These are phyloP conservation scores for Acanthosepion lycidas DNA, from an alignment of 2,888 invertebrate genomes.

Conservation along the genomic window DNA sequence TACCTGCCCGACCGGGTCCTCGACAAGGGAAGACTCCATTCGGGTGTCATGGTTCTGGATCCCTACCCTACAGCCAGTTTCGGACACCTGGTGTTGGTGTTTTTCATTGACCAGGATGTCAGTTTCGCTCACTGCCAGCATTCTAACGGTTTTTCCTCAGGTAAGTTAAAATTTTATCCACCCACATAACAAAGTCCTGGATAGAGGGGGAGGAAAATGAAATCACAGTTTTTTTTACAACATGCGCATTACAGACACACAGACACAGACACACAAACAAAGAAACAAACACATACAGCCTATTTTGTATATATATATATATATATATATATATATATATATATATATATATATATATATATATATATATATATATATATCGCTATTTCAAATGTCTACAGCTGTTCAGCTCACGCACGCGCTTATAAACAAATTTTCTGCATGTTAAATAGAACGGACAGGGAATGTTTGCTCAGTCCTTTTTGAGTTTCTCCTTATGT, in stretches of 20 bases:
- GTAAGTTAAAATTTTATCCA: conserved; percentile 62
- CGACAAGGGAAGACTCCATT: conserved; percentile 71
- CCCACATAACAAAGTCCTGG: neutral
- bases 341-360: too few relatives aligned
- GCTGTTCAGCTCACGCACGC: too few relatives aligned
- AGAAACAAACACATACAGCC: too few relatives aligned
- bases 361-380: too few relatives aligned
- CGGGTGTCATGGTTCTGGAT: conserved; percentile 76
- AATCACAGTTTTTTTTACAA: too few relatives aligned
- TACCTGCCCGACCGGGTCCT: conserved; percentile 74
- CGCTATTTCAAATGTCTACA: too few relatives aligned
- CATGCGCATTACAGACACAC: neutral
- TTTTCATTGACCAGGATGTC: conserved; percentile 74
- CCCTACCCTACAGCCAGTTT: conserved; percentile 77
- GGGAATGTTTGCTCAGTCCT: too few relatives aligned
- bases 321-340: too few relatives aligned
- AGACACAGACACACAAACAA: neutral
- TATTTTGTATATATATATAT: too few relatives aligned
- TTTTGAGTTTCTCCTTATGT: too few relatives aligned
- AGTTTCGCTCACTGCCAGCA: conserved; percentile 64
- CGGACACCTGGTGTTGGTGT: conserved; percentile 77
- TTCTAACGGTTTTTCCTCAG: conserved; percentile 72
- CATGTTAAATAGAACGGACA: too few relatives aligned
- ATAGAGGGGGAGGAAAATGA: neutral
- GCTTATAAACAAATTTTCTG: too few relatives aligned